phyloP scores from a whole-genome alignment of 53 echinoderm and acorn worm genomes.

The Glandiceps talaboti region DNA sequence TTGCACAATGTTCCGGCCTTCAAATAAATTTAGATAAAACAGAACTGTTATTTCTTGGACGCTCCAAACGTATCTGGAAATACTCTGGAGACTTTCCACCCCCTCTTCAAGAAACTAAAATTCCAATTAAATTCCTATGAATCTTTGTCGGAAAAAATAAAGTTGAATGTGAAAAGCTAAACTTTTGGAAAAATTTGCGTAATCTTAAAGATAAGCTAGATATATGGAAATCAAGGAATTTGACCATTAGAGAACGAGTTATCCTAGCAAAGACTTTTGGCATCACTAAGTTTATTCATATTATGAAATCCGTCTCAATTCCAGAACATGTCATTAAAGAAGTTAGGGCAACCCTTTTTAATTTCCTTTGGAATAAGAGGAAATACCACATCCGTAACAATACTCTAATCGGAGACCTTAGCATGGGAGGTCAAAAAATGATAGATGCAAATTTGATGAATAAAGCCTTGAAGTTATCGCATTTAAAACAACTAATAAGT shows the following conservation, averaged over 20 bases:
- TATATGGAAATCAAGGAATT: not conserved
- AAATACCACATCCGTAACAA: too few species aligned
- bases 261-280: too few species aligned
- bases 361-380: too few species aligned
- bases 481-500: too few species aligned
- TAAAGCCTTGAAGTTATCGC: too few species aligned
- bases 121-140: not conserved
- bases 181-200: not conserved
- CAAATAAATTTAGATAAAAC: not conserved
- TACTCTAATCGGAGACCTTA: too few species aligned
- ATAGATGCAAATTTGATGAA: too few species aligned
- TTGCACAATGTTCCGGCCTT: not conserved
- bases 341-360: too few species aligned
- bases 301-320: too few species aligned
- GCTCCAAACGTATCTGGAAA: not conserved
- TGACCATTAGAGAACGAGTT: not conserved
- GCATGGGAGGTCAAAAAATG: too few species aligned
- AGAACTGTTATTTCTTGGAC: not conserved
- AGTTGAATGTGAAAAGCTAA: not conserved
- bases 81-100: not conserved
- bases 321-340: too few species aligned
- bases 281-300: too few species aligned
- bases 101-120: not conserved
- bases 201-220: not conserved
- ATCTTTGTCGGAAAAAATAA: not conserved